Percentiles rank a stretch among this genome's conserved stretches.
These are phyloP conservation scores for Eulemur rubriventer DNA, from an alignment of 2,797 vertebrate species.

Conservation along the genomic window DNA sequence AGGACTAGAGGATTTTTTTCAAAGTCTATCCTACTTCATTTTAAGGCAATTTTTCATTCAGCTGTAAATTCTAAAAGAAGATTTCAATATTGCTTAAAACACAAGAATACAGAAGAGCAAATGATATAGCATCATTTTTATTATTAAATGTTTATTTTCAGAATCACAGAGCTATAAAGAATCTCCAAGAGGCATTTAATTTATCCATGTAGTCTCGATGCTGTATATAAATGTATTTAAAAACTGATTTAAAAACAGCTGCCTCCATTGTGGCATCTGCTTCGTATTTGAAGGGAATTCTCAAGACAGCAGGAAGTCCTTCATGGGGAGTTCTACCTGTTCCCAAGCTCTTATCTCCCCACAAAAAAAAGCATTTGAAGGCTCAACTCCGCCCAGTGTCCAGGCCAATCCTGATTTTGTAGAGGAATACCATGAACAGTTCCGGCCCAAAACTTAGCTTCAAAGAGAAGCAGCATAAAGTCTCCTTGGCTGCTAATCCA, in stretches of 20 bases:
- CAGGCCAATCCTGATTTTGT: not conserved
- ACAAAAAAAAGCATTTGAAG: not conserved
- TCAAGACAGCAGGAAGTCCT: not conserved
- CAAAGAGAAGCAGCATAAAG: not conserved
- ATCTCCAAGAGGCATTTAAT: not conserved
- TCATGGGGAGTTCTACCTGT: not conserved
- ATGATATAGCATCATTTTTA: not conserved
- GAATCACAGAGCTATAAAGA: not conserved
- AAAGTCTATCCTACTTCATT: conserved; percentile 37
- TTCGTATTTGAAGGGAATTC: not conserved
- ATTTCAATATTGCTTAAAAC: conserved; percentile 27
- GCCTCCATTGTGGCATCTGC: not conserved
- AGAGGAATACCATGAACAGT: not conserved
- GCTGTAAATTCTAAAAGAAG: conserved; percentile 30
- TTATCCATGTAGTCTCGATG: not conserved
- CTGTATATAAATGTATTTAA: not conserved
- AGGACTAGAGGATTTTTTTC: not conserved
- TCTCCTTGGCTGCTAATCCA: not conserved
- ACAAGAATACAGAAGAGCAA: not conserved
- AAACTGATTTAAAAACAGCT: not conserved
- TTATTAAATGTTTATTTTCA: conserved; percentile 31
- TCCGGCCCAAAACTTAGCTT: not conserved
- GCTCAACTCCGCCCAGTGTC: not conserved
- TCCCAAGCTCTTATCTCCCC: not conserved
- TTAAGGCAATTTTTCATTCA: not conserved